A percentile compares a stretch with the other conserved stretches of the same genome.
Evolutionary conservation across 2,113 vertebrate species (phyloP).

Genomic region (Pandion haliaetus): DNA sequence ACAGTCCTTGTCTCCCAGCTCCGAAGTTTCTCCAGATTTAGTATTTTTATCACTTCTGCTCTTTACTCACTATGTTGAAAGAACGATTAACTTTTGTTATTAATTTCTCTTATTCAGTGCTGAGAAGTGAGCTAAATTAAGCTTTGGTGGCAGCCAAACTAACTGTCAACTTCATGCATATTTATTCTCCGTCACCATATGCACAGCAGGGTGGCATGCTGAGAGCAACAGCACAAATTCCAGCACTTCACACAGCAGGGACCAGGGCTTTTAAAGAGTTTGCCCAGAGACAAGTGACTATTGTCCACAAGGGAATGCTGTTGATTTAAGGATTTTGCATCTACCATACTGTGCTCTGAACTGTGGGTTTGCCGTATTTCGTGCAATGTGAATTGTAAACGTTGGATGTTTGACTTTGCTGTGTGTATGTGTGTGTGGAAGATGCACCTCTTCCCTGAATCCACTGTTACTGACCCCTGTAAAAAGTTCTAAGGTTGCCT

Average conservation of each 20-base stretch:
- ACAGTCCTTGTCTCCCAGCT: neutral
- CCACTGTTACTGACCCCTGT: neutral
- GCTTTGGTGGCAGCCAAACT: neutral
- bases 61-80: neutral
- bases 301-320: neutral
- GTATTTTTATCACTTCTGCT: neutral
- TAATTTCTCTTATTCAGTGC: neutral
- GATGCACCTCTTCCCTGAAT: neutral
- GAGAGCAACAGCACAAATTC: neutral
- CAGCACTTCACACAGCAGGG: neutral
- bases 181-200: neutral
- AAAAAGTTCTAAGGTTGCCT: neutral
- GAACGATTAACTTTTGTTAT: conserved; percentile 14
- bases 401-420: neutral
- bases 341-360: neutral
- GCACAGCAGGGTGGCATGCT: neutral
- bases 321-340: neutral
- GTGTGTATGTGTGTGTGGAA: neutral
- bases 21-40: neutral
- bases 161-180: neutral
- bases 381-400: neutral
- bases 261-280: neutral
- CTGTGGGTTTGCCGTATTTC: neutral
- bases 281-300: neutral
- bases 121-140: conserved; percentile 30